These are phyloP conservation scores for Sturnira hondurensis DNA, from an alignment of 2,113 vertebrate genomes.

Conservation along the genomic window DNA sequence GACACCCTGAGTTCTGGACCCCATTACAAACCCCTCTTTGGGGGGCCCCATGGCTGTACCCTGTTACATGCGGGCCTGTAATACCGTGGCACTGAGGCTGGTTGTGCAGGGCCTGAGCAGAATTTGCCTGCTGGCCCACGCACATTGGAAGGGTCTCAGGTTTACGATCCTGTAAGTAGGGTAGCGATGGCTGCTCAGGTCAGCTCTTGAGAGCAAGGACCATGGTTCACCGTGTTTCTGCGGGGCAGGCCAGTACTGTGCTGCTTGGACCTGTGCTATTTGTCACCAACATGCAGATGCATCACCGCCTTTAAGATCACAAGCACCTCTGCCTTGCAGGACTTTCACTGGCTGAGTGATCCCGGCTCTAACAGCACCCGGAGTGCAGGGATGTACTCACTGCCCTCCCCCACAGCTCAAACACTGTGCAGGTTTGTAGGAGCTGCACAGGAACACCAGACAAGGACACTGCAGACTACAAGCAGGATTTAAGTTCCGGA, in stretches of 20 bases:
- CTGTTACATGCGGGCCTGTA: no score
- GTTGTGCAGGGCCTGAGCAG: no score
- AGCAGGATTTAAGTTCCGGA: neutral
- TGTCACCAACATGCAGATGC: neutral
- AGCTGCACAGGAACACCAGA: neutral
- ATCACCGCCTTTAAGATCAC: no score
- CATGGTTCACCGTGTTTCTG: accelerated
- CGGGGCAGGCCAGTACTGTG: accelerated
- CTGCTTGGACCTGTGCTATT: neutral
- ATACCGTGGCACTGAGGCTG: neutral
- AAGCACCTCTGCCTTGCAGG: neutral
- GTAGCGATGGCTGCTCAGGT: accelerated
- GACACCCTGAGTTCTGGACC: no score
- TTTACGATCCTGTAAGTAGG: neutral
- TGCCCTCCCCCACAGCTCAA: neutral
- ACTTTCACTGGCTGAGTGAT: neutral
- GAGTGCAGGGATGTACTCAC: neutral
- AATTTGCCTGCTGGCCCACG: neutral
- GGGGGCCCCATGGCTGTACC: no score
- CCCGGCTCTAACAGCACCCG: no score
- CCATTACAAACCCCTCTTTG: no score
- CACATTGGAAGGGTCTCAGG: neutral
- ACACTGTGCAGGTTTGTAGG: neutral
- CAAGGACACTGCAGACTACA: neutral
- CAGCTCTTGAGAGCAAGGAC: neutral